These are phyloP conservation scores for Ceratosolen solmsi DNA, from an alignment of 1,140 invertebrate species.

Conservation along the genomic window DNA sequence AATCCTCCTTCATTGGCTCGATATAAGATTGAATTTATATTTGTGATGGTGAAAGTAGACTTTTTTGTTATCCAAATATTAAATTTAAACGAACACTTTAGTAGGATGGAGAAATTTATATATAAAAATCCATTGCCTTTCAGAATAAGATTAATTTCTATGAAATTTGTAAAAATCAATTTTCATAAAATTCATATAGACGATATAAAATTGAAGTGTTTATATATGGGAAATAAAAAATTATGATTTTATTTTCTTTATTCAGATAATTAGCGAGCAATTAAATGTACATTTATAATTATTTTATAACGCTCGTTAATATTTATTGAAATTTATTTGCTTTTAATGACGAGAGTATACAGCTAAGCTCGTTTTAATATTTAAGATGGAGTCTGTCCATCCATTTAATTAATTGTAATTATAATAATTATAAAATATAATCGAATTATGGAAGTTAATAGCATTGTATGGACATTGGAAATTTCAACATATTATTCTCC, in stretches of 20 bases:
- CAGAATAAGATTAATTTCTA: background rate
- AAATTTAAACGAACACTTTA: constrained; percentile 8
- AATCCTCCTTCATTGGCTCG: background rate
- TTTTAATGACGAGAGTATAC: no score
- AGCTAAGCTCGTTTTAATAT: no score
- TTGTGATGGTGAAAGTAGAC: constrained; percentile 8
- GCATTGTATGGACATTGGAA: no score
- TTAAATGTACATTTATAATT: background rate
- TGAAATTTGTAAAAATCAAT: background rate
- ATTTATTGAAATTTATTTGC: background rate
- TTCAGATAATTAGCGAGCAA: background rate
- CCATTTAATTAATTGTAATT: no score
- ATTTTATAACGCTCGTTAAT: background rate
- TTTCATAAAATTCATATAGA: background rate
- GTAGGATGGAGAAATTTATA: background rate
- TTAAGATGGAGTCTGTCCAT: no score
- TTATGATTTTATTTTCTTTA: background rate
- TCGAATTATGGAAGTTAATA: no score
- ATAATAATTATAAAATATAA: no score
- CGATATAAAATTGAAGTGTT: background rate
- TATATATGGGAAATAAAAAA: background rate
- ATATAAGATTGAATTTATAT: constrained; percentile 7
- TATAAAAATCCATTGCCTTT: background rate
- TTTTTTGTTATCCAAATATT: background rate
- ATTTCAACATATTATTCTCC: background rate